Evolutionary conservation across 2,797 vertebrate species (phyloP), one percentile per base, ranked within the genome.

Genomic region (Phoeniculus purpureus): DNA sequence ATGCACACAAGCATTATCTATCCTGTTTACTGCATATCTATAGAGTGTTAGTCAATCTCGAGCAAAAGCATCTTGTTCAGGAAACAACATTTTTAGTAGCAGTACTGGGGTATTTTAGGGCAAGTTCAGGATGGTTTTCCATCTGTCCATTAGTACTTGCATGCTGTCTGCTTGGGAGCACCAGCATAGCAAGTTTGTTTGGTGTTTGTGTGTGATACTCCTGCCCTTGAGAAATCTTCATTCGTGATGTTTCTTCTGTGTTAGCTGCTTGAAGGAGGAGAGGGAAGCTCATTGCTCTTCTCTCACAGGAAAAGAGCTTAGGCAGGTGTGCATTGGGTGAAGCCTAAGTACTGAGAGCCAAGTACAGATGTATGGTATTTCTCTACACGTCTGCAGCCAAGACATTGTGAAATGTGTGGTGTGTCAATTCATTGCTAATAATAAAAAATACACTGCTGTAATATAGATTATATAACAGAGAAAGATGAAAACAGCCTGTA

Each of bases 101-200:
- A n/a, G 47, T 85, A 60, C 70, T 75, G 45, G 26, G 74, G 32
- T 85, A 85, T 89, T 81, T 87, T 61, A 89, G 85, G 67, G 92
- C 60, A 76, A 70, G 93, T 94, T 90, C 64, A 73, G 90, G 67
- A 59, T 67, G 71, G n/a, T 83, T 93, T 94, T 95, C 93, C 80
- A 78, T 95, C 86, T 94, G 71, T 84, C 54, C 55, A 15, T 72
- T 85, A 72, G 66, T 88, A 43, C 37, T 79, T 45, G 55, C 47
- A 51, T 32, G 47, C 77, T 67, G 67, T 25, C 8, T 0, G 2
- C 64, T 81, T 29, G 2, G 19, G 64, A 37, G 55, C 72, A 59
- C 70, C 70, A 76, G 43, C 54, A 40, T 26, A 70, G 32, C 73
- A 67, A 52, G 22, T 70, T n/a, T n/a, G n/a, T n/a, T n/a, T 77